Conservation (phyloP, 2,113 vertebrate species). For the Notiomystis cincta region DNA sequence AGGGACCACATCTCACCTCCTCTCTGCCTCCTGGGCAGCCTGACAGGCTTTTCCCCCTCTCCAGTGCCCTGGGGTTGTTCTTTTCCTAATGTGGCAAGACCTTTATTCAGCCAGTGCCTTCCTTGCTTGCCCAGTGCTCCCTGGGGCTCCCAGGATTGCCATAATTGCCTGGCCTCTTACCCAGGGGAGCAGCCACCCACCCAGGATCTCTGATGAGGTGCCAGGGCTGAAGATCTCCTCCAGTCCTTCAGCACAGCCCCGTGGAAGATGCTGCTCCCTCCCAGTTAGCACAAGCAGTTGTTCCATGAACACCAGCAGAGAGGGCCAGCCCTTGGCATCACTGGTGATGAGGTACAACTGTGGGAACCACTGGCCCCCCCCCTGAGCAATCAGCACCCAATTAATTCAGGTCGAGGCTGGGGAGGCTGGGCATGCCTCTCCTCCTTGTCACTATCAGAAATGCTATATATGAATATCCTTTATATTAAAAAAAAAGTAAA, state of each 20-base stretch:
- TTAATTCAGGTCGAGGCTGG: conserved; percentile 26
- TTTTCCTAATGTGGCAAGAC: not conserved
- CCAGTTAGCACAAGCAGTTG: accelerated
- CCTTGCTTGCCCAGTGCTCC: not conserved
- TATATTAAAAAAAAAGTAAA: conserved; percentile 16
- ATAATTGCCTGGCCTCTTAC: not conserved
- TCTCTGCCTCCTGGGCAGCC: not conserved
- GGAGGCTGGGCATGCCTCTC: not conserved
- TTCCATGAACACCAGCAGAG: accelerated
- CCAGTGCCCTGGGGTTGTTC: not conserved
- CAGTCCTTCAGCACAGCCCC: not conserved
- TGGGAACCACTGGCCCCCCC: not conserved
- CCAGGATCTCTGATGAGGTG: not conserved
- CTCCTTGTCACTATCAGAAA: conserved; percentile 34
- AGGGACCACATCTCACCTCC: accelerated
- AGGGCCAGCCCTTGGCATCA: not conserved
- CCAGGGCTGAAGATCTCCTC: accelerated
- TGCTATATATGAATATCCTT: conserved; percentile 16
- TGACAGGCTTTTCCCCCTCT: not conserved
- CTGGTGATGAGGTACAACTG: accelerated
- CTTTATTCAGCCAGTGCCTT: not conserved
- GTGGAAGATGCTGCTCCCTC: not conserved
- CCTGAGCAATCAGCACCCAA: not conserved
- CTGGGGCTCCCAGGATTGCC: not conserved
- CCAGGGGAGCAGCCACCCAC: not conserved